These are phyloP conservation scores for Sebastes kiyomatsui DNA, from an alignment of 2,797 vertebrate genomes.

Conservation along the genomic window DNA sequence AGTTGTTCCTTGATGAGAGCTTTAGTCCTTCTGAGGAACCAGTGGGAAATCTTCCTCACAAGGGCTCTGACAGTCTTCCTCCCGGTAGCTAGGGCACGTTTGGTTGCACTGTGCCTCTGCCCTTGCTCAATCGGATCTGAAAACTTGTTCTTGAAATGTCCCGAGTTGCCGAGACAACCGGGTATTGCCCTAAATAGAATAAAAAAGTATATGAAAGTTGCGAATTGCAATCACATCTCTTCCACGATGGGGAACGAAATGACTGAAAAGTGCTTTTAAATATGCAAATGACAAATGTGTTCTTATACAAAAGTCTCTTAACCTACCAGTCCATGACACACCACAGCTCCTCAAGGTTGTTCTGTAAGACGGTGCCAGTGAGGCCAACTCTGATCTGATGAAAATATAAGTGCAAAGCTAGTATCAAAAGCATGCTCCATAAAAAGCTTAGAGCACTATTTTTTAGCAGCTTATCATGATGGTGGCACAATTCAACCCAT, in stretches of 20 bases:
- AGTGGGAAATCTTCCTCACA: conserved; percentile 85
- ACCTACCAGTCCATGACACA: conserved; percentile 98
- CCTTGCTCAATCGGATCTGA: conserved; percentile 92
- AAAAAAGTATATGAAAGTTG: neutral
- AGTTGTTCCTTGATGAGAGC: conserved; percentile 89
- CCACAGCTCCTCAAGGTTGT: conserved; percentile 97
- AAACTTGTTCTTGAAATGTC: conserved; percentile 88
- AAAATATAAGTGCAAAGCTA: neutral
- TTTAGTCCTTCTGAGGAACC: conserved; percentile 94
- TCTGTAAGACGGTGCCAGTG: conserved; percentile 96
- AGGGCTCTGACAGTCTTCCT: conserved; percentile 87
- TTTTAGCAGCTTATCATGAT: neutral
- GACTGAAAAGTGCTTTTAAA: neutral
- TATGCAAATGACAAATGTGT: neutral
- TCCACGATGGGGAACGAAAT: neutral
- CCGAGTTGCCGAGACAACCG: conserved; percentile 87
- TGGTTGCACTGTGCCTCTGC: conserved; percentile 92
- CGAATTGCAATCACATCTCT: neutral
- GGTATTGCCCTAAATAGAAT: conserved; percentile 88
- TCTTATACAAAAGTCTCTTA: neutral
- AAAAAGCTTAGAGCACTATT: neutral
- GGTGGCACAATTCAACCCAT: neutral
- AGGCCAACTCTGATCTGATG: conserved; percentile 89
- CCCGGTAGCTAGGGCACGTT: conserved; percentile 90
- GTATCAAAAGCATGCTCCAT: neutral